Base-by-base conservation (phyloP, 2,113 vertebrate species). In the Hippopotamus amphibius region DNA sequence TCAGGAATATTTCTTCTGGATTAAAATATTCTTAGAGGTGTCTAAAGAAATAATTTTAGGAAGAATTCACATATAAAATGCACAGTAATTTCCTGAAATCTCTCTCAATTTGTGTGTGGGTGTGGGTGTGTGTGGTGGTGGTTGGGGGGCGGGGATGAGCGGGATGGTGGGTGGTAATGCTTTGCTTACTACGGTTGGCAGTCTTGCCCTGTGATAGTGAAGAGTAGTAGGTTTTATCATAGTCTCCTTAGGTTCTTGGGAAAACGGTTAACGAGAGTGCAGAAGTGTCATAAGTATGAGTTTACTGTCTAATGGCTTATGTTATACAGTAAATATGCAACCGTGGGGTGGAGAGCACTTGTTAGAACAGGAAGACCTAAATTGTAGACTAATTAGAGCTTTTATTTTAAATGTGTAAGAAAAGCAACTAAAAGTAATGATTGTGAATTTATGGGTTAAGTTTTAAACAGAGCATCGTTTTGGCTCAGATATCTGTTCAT, bases 291-390 rank as follows among this genome's bases (percentile, higher is more conserved):
- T 85, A 17, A 90, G 10, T 65, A 17, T 50, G 79, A 55, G 19
- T 92, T 96, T 93, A 76, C 71, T 37, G 68, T 61, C 57, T 97
- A 89, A 72, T 96, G 53, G 41, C 88, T 98, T 93, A 95, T 96
- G 46, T 88, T 90, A 82, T 83, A 43, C 63, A 80, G 30, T 88
- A 79, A 66, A 24, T 93, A 59, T 48, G 21, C 55, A 90, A 22
- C 13, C 57, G 2, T 65, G 61, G 33, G 7, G n/a, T 91, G 7
- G 26, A 48, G 50, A 19, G 63, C 5, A 7, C 57, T 71, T 89
- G 28, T 76, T 53, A 66, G 22, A 72, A 74, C 7, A 53, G 57
- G 22, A 74, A 28, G 16, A 8, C 4, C 11, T 93, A 77, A 93
- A 24, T 69, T 90, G 16, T 61, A 79, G 24, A 66, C 37, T 63